Evolutionary conservation across 2,113 vertebrate genomes (phyloP).

Genomic region (Saguinus midas): DNA sequence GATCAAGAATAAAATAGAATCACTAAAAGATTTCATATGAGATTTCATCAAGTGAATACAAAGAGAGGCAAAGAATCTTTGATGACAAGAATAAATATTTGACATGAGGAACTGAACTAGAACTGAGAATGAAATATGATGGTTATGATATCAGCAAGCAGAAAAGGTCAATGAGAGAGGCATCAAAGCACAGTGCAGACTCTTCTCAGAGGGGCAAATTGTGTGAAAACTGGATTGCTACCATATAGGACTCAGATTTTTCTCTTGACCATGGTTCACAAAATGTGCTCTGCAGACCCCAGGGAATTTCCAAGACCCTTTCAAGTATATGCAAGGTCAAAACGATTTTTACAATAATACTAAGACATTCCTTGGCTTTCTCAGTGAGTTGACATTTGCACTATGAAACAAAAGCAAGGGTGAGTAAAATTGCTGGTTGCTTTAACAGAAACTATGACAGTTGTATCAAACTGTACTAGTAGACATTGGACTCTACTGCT

Average conservation of each 20-base stretch:
- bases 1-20: background rate
- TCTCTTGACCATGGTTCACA: background rate
- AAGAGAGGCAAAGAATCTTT: background rate
- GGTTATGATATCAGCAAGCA: background rate
- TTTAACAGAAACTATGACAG: background rate
- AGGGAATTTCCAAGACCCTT: background rate
- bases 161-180: background rate
- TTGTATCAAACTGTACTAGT: background rate
- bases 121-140: background rate
- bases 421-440: background rate
- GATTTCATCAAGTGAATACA: background rate
- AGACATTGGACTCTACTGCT: background rate
- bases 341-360: background rate
- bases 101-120: background rate
- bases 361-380: background rate
- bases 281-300: background rate
- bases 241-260: background rate
- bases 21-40: slow-evolving; percentile 5
- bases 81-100: background rate
- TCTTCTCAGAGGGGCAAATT: background rate
- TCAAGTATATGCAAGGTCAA: background rate
- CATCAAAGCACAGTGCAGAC: background rate
- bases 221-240: background rate
- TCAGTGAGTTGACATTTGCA: background rate
- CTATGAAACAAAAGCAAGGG: background rate